Percentiles rank a stretch among this genome's conserved stretches.
Evolutionary conservation across 2,113 vertebrate species (phyloP).

Genomic region (Guaruba guarouba): DNA sequence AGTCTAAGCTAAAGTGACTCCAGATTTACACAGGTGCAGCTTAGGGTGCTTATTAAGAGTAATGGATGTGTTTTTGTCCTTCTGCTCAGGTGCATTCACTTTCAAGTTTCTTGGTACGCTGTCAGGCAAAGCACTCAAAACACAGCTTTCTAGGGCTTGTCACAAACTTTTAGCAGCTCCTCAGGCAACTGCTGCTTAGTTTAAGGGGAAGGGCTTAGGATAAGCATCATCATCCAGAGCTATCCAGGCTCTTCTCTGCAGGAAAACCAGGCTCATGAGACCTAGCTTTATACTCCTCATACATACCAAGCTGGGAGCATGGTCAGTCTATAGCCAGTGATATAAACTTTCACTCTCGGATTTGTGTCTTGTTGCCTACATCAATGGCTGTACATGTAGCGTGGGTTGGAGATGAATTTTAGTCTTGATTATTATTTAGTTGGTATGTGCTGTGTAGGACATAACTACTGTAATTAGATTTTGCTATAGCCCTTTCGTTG

Average conservation of each 20-base stretch:
- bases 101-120: neutral
- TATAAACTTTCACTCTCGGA: neutral
- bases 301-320: accelerated
- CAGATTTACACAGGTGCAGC: neutral
- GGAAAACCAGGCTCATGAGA: neutral
- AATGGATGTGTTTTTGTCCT: neutral
- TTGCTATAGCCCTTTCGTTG: neutral
- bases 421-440: neutral
- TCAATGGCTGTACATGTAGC: neutral
- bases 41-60: neutral
- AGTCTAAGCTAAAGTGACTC: neutral
- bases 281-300: neutral
- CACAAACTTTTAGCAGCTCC: neutral
- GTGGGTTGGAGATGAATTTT: neutral
- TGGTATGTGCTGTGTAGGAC: neutral
- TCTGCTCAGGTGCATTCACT: neutral
- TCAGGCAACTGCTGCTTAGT: neutral
- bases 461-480: neutral
- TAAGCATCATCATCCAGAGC: neutral
- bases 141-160: neutral
- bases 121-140: neutral
- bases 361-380: neutral
- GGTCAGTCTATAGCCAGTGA: neutral
- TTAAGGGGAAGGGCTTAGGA: neutral
- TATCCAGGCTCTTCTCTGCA: neutral